phyloP scores from a whole-genome alignment of 2,888 invertebrate genomes.

The Melanophora roralis region DNA sequence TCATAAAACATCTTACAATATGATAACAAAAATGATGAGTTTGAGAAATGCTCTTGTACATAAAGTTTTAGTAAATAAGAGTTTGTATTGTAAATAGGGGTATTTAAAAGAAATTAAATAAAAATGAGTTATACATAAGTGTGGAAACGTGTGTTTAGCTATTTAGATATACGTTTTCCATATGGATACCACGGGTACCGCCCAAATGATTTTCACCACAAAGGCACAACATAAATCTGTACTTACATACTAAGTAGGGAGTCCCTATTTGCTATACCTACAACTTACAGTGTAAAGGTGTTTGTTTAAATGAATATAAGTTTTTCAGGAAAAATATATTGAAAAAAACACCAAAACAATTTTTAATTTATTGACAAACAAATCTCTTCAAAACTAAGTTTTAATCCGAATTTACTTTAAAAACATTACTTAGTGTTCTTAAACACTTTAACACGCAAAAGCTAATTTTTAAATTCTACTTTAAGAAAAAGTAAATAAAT shows the following conservation, averaged over 20 bases:
- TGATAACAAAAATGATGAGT: constrained; percentile 21
- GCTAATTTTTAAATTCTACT: too few species aligned
- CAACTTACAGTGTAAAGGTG: background rate
- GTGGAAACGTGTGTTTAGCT: background rate
- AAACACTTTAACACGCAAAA: too few species aligned
- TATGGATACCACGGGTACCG: constrained; percentile 73
- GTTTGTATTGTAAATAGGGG: constrained; percentile 44
- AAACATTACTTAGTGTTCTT: too few species aligned
- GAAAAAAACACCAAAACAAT: background rate
- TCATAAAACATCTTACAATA: constrained; percentile 58
- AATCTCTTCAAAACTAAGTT: too few species aligned
- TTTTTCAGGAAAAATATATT: constrained; percentile 13
- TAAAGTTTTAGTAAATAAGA: constrained; percentile 25
- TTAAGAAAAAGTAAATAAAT: too few species aligned
- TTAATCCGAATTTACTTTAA: too few species aligned
- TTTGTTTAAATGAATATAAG: background rate
- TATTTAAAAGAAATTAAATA: background rate
- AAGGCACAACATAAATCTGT: constrained; percentile 37
- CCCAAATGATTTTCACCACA: constrained; percentile 75
- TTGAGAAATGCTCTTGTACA: constrained; percentile 31
- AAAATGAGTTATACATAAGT: background rate
- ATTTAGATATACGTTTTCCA: constrained; percentile 64
- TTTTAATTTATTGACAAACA: too few species aligned
- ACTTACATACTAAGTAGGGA: constrained; percentile 43
- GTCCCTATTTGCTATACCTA: constrained; percentile 54